Evolutionary conservation across 1,140 invertebrate genomes (phyloP).

Genomic region (Penaeus indicus): DNA sequence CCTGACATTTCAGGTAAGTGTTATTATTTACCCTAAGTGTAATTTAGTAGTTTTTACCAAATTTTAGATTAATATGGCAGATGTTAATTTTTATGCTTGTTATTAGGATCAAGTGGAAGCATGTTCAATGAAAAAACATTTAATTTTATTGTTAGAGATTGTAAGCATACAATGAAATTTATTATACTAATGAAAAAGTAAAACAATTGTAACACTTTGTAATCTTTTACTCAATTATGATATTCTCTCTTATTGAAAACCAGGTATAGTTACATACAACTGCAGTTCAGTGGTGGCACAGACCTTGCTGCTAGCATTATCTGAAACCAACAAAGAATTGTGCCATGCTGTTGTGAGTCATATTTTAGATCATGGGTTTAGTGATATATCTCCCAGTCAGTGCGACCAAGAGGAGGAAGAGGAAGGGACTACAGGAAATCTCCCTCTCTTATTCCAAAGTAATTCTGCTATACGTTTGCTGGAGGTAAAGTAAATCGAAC

Average conservation of each 20-base stretch:
- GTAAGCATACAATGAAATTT: too few relatives aligned
- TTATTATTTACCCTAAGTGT: background rate
- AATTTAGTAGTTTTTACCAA: background rate
- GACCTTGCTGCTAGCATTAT: conserved; percentile 67
- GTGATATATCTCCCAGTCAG: conserved; percentile 6
- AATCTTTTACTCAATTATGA: conserved; percentile 24
- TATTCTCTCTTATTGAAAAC: background rate
- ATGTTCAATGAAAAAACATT: too few relatives aligned
- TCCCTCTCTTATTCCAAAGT: conserved; percentile 41
- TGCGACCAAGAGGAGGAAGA: background rate
- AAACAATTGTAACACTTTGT: background rate
- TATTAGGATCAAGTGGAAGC: too few relatives aligned
- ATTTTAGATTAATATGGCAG: too few relatives aligned
- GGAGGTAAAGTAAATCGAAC: conserved; percentile 8
- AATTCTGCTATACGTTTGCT: conserved; percentile 28
- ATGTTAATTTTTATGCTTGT: too few relatives aligned
- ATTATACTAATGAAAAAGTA: too few relatives aligned
- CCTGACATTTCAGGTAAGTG: conserved; percentile 69
- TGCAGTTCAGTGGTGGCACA: conserved; percentile 67
- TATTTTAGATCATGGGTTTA: conserved; percentile 74
- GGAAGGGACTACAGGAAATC: background rate
- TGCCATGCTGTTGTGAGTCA: conserved; percentile 21
- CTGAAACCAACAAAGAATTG: background rate
- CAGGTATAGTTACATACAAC: conserved; percentile 56
- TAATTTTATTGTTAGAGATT: too few relatives aligned